Evolutionary conservation across 2,888 invertebrate genomes (phyloP), one percentile per base, ranked within the genome.

Genomic region (Loripinus fragilis): DNA sequence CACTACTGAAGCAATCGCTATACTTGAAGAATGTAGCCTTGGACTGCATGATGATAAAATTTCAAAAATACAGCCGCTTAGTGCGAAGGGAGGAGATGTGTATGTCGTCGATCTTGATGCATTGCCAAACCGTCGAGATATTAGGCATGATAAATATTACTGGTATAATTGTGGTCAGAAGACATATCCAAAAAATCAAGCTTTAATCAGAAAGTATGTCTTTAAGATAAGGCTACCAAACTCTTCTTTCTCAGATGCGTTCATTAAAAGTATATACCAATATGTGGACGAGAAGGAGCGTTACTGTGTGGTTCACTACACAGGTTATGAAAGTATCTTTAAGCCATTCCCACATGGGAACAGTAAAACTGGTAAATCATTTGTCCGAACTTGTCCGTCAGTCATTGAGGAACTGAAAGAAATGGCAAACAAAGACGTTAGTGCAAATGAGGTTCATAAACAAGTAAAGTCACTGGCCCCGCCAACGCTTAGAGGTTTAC

Each of bases 61-160:
- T 3, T 60, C 60, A 17, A 60, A 60, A 33, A 60, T 60, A 12
- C 60, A 60, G 17, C 60, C 60, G 10, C 33, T 60, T 30, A 60
- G 23, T 28, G 60, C 60, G 33, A 60, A 60, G 15, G 60, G 60
- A 17, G 60, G 60, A 2, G 60, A 60, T 20, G 17, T 60, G 20
- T 60, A n/a, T 60, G 60, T 60, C 5, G 60, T 60, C 1, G 60
- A 60, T 33, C 60, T 60, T 60, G 60, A 60, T 33, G 60, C 60
- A 17, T 60, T 60, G n/a, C 60, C 60, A 3, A 60, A 33, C 20
- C 30, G 33, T 5, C 30, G 17, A 60, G 60, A 60, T 23, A 60
- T 60, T 17, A 30, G 60, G 5, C 60, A 60, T 33, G 60, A 60
- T 33, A 60, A 60, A 33, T 60, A 60, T 60, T 12, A 28, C 1